Percentiles rank a stretch among this genome's conserved stretches.
Conservation (phyloP, 2,113 vertebrate species). For the Halcyon malimbica region DNA sequence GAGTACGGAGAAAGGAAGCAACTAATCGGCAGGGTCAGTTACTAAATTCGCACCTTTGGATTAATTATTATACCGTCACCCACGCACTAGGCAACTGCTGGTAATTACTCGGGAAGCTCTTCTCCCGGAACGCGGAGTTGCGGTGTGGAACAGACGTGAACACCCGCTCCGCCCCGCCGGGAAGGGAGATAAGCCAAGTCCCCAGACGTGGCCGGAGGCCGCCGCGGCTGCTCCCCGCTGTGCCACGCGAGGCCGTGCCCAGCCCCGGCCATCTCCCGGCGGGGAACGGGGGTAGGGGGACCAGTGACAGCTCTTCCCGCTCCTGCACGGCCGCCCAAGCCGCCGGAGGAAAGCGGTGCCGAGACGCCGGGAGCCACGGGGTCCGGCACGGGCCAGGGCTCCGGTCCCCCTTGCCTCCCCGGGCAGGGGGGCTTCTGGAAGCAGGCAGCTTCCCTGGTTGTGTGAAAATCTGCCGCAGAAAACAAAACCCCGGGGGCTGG, state of each 20-base stretch:
- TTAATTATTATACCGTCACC: not conserved
- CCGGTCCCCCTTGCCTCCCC: no score
- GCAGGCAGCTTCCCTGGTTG: accelerated
- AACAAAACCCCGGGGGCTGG: not conserved
- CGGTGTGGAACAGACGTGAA: not conserved
- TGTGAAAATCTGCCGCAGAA: not conserved
- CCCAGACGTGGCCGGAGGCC: not conserved
- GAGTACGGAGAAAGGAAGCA: not conserved
- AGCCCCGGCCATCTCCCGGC: not conserved
- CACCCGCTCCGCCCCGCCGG: not conserved
- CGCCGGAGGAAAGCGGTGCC: not conserved
- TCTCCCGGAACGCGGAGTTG: not conserved
- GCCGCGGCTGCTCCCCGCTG: not conserved
- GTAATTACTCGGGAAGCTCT: not conserved
- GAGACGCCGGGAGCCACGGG: not conserved
- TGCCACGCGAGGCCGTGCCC: not conserved
- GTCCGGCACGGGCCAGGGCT: not conserved
- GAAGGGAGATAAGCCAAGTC: not conserved
- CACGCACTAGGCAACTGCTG: not conserved
- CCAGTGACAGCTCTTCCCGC: not conserved
- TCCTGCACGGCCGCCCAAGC: not conserved
- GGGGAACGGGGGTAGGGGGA: not conserved
- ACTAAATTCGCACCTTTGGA: slow-evolving; percentile 12
- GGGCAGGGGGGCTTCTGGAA: not conserved
- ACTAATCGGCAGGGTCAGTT: not conserved